Conservation (phyloP, 2,113 vertebrate species). For the Calonectris borealis region DNA sequence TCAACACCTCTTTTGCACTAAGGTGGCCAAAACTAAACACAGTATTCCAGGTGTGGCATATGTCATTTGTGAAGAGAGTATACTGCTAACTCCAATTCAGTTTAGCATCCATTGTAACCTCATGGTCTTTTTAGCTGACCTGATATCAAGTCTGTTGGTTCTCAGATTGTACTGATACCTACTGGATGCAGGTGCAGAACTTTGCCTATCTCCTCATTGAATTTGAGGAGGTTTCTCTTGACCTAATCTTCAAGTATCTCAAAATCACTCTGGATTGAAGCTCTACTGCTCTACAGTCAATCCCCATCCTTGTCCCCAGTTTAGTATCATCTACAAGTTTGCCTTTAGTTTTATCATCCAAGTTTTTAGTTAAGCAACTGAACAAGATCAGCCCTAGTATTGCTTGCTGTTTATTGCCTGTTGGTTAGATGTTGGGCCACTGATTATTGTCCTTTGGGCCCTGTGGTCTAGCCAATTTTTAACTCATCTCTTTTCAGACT, state of each 20-base stretch:
- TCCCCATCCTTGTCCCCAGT: background rate
- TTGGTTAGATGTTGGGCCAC: background rate
- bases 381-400: background rate
- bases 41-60: background rate
- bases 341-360: background rate
- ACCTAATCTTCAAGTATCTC: background rate
- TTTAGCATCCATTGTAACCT: background rate
- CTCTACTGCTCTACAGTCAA: background rate
- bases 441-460: background rate
- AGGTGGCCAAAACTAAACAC: background rate
- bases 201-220: background rate
- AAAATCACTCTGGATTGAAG: background rate
- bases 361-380: background rate
- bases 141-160: background rate
- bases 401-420: background rate
- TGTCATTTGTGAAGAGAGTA: background rate
- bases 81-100: background rate
- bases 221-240: background rate
- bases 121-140: background rate
- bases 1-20: background rate
- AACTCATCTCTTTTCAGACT: background rate
- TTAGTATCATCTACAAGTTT: background rate
- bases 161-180: background rate
- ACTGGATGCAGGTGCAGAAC: background rate
- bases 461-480: background rate